Evolutionary conservation across 2,797 vertebrate genomes (phyloP).

Genomic region (Eurystomus glaucurus): DNA sequence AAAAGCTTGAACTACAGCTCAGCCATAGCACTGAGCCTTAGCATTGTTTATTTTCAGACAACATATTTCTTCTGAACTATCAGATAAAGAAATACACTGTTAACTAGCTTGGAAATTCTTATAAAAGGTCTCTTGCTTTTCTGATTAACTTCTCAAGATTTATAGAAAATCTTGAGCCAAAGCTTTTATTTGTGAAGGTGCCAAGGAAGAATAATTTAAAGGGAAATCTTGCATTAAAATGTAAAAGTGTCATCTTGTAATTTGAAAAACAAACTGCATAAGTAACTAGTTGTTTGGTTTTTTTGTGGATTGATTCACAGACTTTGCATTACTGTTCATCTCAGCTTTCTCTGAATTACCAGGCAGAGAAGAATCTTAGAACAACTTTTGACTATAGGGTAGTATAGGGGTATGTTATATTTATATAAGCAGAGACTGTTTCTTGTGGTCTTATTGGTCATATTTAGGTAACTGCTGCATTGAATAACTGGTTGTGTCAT

Average conservation of each 20-base stretch:
- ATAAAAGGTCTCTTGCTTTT: not conserved
- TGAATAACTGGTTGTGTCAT: rapidly evolving
- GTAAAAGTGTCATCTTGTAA: not conserved
- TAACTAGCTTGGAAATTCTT: not conserved
- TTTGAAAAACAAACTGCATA: not conserved
- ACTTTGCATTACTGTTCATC: not conserved
- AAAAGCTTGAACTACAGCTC: not conserved
- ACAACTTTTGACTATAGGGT: not conserved
- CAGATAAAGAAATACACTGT: not conserved
- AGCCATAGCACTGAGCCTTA: not conserved
- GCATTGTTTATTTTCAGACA: not conserved
- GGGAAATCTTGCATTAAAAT: not conserved
- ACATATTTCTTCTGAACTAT: not conserved
- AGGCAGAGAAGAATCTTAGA: not conserved
- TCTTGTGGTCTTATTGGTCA: not conserved
- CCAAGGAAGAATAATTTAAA: not conserved
- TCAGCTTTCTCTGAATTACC: not conserved
- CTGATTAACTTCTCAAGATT: not conserved
- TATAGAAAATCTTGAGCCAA: not conserved
- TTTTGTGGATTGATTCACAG: not conserved
- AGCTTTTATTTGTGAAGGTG: not conserved
- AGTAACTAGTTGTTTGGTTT: not conserved
- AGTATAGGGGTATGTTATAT: not conserved
- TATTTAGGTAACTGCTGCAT: not conserved
- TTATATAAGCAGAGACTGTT: not conserved